Conservation (phyloP, 1,140 invertebrate genomes). For the Drosophila fuyamai region DNA sequence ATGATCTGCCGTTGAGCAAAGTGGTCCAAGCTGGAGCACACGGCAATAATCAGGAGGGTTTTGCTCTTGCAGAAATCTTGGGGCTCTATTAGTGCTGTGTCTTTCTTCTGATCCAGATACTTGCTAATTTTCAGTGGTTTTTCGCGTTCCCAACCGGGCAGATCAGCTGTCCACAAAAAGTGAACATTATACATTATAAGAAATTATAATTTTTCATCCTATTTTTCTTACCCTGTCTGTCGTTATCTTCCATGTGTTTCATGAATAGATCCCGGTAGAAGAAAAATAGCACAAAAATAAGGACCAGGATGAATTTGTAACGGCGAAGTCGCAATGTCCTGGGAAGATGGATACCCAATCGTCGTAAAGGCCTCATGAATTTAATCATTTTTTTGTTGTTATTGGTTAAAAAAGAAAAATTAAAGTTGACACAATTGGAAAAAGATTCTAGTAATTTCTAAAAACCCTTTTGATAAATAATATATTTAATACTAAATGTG, state of each 20-base stretch:
- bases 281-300: slow-evolving; percentile 23
- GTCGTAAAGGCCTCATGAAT: slow-evolving; percentile 25
- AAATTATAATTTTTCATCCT: background rate
- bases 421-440: background rate
- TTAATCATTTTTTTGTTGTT: background rate
- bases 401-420: background rate
- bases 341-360: background rate
- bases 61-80: slow-evolving; percentile 86
- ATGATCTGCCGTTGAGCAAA: slow-evolving; percentile 88
- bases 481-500: background rate
- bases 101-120: slow-evolving; percentile 90
- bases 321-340: slow-evolving; percentile 18
- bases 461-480: no score
- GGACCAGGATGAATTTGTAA: background rate
- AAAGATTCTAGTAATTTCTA: background rate
- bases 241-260: background rate
- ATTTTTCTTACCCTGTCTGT: slow-evolving; percentile 19
- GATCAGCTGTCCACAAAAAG: slow-evolving; percentile 33
- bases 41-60: slow-evolving; percentile 89
- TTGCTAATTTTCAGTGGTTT: slow-evolving; percentile 89
- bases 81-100: slow-evolving; percentile 88
- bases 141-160: slow-evolving; percentile 89
- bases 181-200: no score
- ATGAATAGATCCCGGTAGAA: slow-evolving; percentile 9
- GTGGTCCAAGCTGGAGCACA: slow-evolving; percentile 90